Conservation (phyloP, 2,797 vertebrate genomes). For the Falco concolor region DNA sequence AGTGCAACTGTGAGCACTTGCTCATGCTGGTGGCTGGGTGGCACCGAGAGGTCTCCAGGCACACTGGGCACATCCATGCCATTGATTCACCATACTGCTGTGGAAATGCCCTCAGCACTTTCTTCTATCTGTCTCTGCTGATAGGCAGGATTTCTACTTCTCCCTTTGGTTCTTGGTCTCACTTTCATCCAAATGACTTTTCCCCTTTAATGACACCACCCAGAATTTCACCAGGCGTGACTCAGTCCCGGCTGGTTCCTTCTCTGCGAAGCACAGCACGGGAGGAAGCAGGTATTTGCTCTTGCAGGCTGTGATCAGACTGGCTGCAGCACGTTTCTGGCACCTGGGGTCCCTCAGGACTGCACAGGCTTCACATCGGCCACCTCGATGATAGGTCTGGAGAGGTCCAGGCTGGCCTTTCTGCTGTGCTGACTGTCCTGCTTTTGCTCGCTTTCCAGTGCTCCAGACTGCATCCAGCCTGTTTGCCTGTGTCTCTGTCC, state of each 20-base stretch:
- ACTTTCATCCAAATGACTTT: not conserved
- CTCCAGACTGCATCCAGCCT: not conserved
- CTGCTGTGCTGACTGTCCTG: too few species aligned
- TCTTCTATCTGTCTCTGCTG: not conserved
- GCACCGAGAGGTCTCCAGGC: not conserved
- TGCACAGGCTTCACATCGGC: not conserved
- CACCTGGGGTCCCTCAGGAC: not conserved
- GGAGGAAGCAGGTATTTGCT: not conserved
- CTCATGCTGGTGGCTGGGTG: not conserved
- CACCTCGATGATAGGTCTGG: not conserved
- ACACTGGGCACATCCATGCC: rapidly evolving
- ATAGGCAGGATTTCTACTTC: not conserved
- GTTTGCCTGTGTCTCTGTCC: not conserved
- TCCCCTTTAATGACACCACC: not conserved
- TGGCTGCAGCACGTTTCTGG: not conserved
- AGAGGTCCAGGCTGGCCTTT: not conserved
- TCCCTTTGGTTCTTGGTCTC: not conserved
- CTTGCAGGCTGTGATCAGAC: not conserved
- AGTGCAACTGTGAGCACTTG: not conserved
- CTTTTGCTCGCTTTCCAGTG: not conserved
- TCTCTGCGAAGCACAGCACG: not conserved
- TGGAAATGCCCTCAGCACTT: not conserved
- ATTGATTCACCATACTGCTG: not conserved
- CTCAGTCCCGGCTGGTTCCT: not conserved
- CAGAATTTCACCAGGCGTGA: not conserved